Percentiles rank a stretch among this genome's conserved stretches.
phyloP scores from a whole-genome alignment of 2,797 vertebrate genomes.

The Ptychobarbus kaznakovi region DNA sequence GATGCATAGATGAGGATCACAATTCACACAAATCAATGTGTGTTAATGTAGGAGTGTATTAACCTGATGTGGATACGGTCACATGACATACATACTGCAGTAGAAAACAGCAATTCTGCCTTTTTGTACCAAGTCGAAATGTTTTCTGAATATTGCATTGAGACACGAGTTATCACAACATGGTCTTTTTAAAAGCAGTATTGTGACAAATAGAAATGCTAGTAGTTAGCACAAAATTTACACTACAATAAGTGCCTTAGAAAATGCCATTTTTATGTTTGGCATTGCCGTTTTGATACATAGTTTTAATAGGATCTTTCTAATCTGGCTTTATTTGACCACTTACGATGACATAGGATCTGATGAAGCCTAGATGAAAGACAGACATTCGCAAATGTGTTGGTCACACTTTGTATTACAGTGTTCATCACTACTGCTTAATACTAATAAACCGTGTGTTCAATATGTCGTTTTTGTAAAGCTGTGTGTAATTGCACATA shows the following conservation, averaged over 20 bases:
- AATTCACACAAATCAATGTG: neutral
- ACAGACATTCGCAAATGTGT: neutral
- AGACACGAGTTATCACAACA: neutral
- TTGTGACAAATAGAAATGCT: constrained; percentile 13
- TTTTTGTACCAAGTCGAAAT: neutral
- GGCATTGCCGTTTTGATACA: neutral
- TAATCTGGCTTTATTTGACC: neutral
- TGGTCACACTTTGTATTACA: neutral
- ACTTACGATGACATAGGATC: neutral
- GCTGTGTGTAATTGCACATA: neutral
- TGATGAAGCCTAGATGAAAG: neutral
- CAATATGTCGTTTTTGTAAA: neutral
- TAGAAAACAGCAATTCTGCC: neutral
- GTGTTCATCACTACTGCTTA: neutral
- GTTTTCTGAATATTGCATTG: constrained; percentile 1
- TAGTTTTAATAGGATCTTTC: neutral
- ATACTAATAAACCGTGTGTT: neutral
- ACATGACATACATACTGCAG: neutral
- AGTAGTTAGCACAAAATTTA: constrained; percentile 15
- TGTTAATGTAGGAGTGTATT: neutral
- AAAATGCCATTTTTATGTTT: constrained; percentile 5
- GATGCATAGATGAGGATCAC: neutral
- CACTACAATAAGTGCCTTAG: constrained; percentile 37
- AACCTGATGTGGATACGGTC: neutral
- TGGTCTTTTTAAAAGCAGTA: constrained; percentile 21